Evolutionary conservation across 1,140 invertebrate species (phyloP).

Genomic region (Alviniconcha marisindica): DNA sequence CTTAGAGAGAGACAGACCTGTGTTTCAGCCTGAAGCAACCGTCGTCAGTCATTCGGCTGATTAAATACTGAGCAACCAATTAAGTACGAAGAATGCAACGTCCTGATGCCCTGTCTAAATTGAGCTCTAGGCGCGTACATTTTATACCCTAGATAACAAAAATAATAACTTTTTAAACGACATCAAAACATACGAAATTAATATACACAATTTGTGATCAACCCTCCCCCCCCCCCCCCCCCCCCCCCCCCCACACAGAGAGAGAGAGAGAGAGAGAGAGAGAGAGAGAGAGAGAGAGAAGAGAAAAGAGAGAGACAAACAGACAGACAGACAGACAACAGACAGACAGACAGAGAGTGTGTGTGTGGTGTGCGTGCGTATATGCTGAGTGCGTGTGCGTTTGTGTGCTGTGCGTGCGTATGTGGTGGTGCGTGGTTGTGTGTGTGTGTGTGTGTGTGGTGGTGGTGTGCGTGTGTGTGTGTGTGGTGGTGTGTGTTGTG

Average conservation of each 20-base stretch:
- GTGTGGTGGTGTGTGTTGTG: too few relatives aligned
- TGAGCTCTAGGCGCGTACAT: not conserved
- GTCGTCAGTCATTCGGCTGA: too few relatives aligned
- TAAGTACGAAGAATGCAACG: not conserved
- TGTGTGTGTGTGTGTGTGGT: too few relatives aligned
- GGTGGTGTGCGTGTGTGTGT: too few relatives aligned
- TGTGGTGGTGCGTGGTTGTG: too few relatives aligned
- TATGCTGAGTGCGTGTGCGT: not conserved
- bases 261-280: slow-evolving; percentile 17
- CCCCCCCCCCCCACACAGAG: not conserved
- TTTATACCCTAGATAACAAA: not conserved
- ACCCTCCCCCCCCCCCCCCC: too few relatives aligned
- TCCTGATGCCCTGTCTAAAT: not conserved
- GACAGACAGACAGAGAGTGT: slow-evolving; percentile 29
- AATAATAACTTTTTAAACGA: not conserved
- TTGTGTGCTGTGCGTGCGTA: too few relatives aligned
- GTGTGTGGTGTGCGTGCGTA: not conserved
- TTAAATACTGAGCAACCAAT: too few relatives aligned
- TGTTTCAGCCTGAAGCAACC: too few relatives aligned
- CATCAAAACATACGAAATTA: too few relatives aligned
- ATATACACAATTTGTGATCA: too few relatives aligned
- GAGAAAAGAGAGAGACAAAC: slow-evolving; percentile 13
- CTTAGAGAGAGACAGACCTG: too few relatives aligned
- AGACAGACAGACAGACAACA: slow-evolving; percentile 8
- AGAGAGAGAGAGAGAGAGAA: slow-evolving; percentile 26